phyloP scores from a whole-genome alignment of 2,797 vertebrate species.

The Corythornis leucogaster region DNA sequence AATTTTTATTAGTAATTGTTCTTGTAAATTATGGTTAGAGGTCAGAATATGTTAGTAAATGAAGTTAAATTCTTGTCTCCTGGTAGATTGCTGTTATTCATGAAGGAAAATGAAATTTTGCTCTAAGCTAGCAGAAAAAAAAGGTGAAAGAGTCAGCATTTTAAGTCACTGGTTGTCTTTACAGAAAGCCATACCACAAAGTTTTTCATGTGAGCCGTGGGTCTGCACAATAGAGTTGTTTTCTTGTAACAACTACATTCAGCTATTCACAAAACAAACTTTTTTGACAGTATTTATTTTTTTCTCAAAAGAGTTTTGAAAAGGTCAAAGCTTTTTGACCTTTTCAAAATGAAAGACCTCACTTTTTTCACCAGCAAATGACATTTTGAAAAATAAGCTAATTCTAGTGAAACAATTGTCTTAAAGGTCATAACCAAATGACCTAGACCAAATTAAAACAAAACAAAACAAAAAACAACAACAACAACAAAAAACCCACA shows the following conservation, averaged over 20 bases:
- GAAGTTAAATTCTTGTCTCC: not conserved
- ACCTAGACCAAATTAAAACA: slow-evolving; percentile 42
- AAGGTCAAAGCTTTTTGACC: slow-evolving; percentile 69
- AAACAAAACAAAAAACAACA: not conserved
- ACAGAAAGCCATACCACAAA: not conserved
- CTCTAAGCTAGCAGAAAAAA: not conserved
- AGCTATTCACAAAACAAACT: slow-evolving; percentile 55
- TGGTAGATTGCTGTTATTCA: not conserved
- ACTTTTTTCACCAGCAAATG: slow-evolving; percentile 62
- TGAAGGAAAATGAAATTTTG: not conserved
- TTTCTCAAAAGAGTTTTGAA: slow-evolving; percentile 56
- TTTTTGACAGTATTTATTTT: slow-evolving; percentile 60
- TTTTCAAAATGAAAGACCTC: slow-evolving; percentile 66
- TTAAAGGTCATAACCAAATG: slow-evolving; percentile 67
- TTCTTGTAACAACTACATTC: slow-evolving; percentile 29
- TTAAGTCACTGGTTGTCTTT: not conserved
- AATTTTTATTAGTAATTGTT: not conserved
- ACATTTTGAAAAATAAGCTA: slow-evolving; percentile 67
- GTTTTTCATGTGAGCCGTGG: not conserved
- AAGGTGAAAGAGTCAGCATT: not conserved
- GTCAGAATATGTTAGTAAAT: not conserved
- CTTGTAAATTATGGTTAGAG: not conserved
- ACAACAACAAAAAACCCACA: too few species aligned
- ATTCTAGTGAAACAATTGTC: slow-evolving; percentile 65
- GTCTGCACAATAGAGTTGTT: not conserved